Evolutionary conservation across 2,888 invertebrate genomes (phyloP), one percentile per base, ranked within the genome.

Genomic region (Dioctria rufipes): DNA sequence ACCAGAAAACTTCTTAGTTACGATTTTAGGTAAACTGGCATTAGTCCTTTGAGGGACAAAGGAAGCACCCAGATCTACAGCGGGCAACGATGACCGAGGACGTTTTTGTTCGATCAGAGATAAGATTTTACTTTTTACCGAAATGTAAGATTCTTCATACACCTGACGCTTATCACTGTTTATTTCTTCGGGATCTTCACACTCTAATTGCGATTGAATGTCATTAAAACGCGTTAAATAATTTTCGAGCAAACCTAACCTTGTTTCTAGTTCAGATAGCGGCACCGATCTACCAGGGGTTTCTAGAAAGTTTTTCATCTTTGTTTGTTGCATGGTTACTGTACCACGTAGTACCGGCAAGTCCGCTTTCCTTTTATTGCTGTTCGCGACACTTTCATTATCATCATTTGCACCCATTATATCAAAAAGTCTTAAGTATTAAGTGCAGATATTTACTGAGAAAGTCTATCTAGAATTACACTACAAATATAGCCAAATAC

Each of bases 281-380:
- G n/a, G n/a, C 60, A 60, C n/a, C 5, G n/a, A 5, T 13, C 60
- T 60, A 60, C 25, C 25, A 2, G 60, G 60, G 5, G 2, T 60
- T 60, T 60, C 60, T 13, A 60, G 5, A 13, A 9, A 60, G 5
- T 11, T 13, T 60, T 60, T 60, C 25, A 60, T n/a, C n/a, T 60
- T 60, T 1, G 60, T 60, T 60, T 60, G 60, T n/a, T 60, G 60
- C 60, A 60, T 60, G 11, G 60, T 60, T 9, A 60, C 60, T n/a
- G 60, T 60, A 60, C 60, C 60, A 6, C 60, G 60, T n/a, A 5
- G 2, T n/a, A 6, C n/a, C 8, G 2, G 51, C 51, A 51, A 51
- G 11, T 51, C 25, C 25, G 25, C 25, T 25, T 25, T 25, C 25
- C 25, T 25, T 25, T 25, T 25, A 25, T 25, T 25, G 2, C 25